Evolutionary conservation across 2,113 vertebrate genomes (phyloP), one percentile per base, ranked within the genome.

Genomic region (Pampusana beccarii): DNA sequence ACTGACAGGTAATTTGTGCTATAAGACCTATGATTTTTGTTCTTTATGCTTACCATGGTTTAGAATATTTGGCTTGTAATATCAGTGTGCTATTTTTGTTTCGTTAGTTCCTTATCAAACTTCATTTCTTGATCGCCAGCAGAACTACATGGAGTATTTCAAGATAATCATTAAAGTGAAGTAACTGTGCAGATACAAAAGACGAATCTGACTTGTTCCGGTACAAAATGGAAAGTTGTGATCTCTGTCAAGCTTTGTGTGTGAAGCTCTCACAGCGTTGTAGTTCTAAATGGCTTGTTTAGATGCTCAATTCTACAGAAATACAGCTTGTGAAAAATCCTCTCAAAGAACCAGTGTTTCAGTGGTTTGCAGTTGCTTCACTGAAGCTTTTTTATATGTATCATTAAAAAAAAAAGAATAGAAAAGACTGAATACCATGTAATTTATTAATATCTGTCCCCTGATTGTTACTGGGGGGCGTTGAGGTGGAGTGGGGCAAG

Each of bases 381-480:
- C 13, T 82, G 34, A 73, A 75, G 42, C 20, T 54, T 65, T 89
- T 42, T 11, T 15, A 16, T 44, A 15, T 19, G 2, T 74, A 9
- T n/a, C 40, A 57, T 54, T 19, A 25, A n/a, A 36, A 64, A 78
- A 78, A 31, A 21, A 4, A 34, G 11, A 44, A 44, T 11, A 11
- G 23, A 50, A 46, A 62, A 60, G 4, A 9, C 2, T 44, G 0
- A 4, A 4, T 78, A 11, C 19, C 3, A 4, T 36, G 6, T 71
- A 36, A 48, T 51, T 79, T 74, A 33, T 62, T 67, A 31, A 13
- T 53, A 29, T 57, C 12, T 77, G 31, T 62, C 17, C 2, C 2
- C 40, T 69, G 14, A 13, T 80, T 60, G 23, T 56, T 80, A 42
- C 10, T 78, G 60, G 3, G 3, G 14, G 4, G 0, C 18, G 5